Base-by-base conservation (phyloP, 1,140 invertebrate species). In the Panagrolaimus sp. region DNA sequence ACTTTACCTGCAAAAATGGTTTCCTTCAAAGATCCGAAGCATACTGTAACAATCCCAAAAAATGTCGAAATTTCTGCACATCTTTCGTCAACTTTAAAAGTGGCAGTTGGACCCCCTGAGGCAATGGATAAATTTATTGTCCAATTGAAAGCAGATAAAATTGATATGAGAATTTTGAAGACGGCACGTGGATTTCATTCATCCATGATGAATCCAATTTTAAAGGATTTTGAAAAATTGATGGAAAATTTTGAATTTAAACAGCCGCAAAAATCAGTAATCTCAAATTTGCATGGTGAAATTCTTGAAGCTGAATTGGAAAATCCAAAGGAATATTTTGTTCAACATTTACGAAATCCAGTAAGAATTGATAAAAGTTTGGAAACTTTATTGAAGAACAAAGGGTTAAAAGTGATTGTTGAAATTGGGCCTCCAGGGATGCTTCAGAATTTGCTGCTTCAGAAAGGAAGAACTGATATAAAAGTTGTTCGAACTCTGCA, bases 401-500 rank as follows among this genome's bases (percentile, higher is more conserved):
- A 14, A 17, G n/a, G 68, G 10, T 8, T 75, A 1, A 63, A 72
- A 43, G 24, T 73, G 9, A 45, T 80, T 26, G 58, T 80, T 1
- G 79, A 80, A 68, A 72, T 80, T 43, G 78, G 78, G 5, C 78
- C 78, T 8, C 43, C 72, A n/a, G 75, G 79, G 15, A 62, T 73
- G 24, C 47, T 73, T 1, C 10, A 71, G 17, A 70, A 46, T 44
- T 28, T 73, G 28, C 32, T 73, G 32, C 24, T 55, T 38, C 44
- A 38, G n/a, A n/a, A 32, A 24, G 63, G 32, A 15, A n/a, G 14
- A 14, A 21, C n/a, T 8, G 63, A 67, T 4, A 38, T 55, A 55
- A 55, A 21, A 24, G 21, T 48, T 9, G 17, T 65, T 45, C 8
- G 17, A 21, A 52, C 52, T 38, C 10, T 69, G 1, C 62, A 63